Percentiles rank a stretch among this genome's conserved stretches.
These are phyloP conservation scores for Phoenicopterus ruber DNA, from an alignment of 2,113 vertebrate species.

Conservation along the genomic window DNA sequence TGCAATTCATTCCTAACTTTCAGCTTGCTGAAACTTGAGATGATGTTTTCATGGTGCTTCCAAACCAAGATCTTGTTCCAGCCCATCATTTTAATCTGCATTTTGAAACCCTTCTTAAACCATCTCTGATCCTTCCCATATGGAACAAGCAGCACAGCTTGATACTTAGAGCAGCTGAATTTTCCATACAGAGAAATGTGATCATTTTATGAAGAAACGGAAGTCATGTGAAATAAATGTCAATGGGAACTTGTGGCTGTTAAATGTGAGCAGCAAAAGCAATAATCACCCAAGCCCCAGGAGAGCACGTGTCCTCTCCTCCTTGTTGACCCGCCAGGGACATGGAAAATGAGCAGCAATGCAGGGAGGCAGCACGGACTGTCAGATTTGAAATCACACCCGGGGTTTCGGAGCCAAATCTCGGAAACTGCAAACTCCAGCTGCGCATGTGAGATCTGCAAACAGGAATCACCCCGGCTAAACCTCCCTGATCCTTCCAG, in stretches of 20 bases:
- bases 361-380: background rate
- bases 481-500: background rate
- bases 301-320: background rate
- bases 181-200: background rate
- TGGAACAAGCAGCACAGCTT: constrained; percentile 8
- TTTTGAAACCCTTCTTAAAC: background rate
- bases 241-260: background rate
- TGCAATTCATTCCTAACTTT: background rate
- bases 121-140: background rate
- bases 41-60: background rate
- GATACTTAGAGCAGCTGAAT: background rate
- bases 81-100: background rate
- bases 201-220: background rate
- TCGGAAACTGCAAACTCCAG: background rate
- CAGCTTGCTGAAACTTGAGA: background rate
- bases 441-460: background rate
- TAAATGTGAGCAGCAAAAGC: background rate
- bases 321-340: constrained; percentile 13
- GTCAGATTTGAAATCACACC: background rate
- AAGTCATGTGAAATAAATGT: background rate
- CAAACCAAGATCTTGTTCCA: constrained; percentile 9
- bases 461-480: background rate
- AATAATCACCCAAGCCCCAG: background rate
- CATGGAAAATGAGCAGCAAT: background rate
- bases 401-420: background rate